These are phyloP conservation scores for Napeogenes inachia DNA, from an alignment of 2,888 invertebrate species.

Conservation along the genomic window DNA sequence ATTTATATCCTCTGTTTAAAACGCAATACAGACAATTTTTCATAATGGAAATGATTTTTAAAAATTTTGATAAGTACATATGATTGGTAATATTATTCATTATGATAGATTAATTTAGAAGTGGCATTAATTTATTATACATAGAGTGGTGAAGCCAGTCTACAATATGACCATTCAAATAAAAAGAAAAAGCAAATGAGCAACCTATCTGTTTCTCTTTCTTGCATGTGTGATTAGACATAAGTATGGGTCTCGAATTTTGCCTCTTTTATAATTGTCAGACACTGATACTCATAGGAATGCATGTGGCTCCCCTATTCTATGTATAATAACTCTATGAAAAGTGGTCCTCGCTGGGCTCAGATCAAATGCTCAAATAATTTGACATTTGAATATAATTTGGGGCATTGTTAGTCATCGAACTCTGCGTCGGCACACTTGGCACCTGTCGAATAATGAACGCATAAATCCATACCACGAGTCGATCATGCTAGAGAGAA, in stretches of 20 bases:
- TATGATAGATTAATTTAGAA: background rate
- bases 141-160: slow-evolving; percentile 14
- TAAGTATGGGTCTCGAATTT: too few relatives aligned
- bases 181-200: too few relatives aligned
- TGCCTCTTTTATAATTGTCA: too few relatives aligned
- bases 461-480: slow-evolving; percentile 76
- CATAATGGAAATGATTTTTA: too few relatives aligned
- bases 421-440: slow-evolving; percentile 76
- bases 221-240: too few relatives aligned
- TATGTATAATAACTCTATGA: slow-evolving; percentile 30
- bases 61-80: too few relatives aligned
- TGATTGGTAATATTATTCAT: background rate
- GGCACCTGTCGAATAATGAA: slow-evolving; percentile 78
- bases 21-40: too few relatives aligned
- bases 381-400: slow-evolving; percentile 77
- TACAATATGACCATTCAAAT: too few relatives aligned
- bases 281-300: too few relatives aligned
- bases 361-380: slow-evolving; percentile 67
- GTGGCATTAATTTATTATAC: background rate
- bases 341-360: slow-evolving; percentile 36
- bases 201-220: too few relatives aligned
- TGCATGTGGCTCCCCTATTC: too few relatives aligned
- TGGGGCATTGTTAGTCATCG: slow-evolving; percentile 77
- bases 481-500: slow-evolving; percentile 71
- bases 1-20: too few relatives aligned